Base-by-base conservation (phyloP, 2,888 invertebrate species). In the Pseudeuparius sepicola region DNA sequence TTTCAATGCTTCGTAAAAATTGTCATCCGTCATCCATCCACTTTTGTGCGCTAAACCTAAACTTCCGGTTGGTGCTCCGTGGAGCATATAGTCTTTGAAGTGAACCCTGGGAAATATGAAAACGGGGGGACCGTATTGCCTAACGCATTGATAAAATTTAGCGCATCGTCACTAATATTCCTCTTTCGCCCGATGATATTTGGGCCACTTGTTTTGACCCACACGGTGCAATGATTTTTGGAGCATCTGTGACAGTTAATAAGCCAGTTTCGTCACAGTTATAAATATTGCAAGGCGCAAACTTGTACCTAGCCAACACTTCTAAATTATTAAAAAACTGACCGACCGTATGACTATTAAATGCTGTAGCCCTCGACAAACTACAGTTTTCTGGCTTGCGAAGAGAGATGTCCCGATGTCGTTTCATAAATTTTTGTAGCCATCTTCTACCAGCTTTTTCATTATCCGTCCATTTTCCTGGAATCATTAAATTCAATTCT, bases 11-110 rank as follows among this genome's bases (percentile, higher is more conserved):
- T n/a, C n/a, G n/a, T n/a, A n/a, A n/a, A n/a, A n/a, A n/a, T n/a
- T n/a, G n/a, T n/a, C n/a, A n/a, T 20, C 20, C 20, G n/a, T 20
- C 30, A 30, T 16, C 7, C 30, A 30, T 17, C 31, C 31, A 16
- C 17, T 30, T 30, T 30, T 30, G 4, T 23, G 10, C 15, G 11
- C 10, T 11, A 30, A 15, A 17, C n/a, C 31, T 7, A 30, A 7
- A 30, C 17, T 15, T 15, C 31, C 31, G 3, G 2, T 30, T 6
- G 18, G 18, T 4, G 31, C 18, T 6, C 18, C 17, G 5, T 30
- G 7, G 14, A 30, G 16, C 14, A 6, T 15, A 5, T 2, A 14
- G 17, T 30, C 18, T 6, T 30, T 30, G 9, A 11, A 15, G 6
- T n/a, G 14, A 15, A 10, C 11, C n/a, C 14, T 6, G 1, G 28